Base-by-base conservation (phyloP, 2,888 invertebrate genomes). In the Drosophila nr. medialis region DNA sequence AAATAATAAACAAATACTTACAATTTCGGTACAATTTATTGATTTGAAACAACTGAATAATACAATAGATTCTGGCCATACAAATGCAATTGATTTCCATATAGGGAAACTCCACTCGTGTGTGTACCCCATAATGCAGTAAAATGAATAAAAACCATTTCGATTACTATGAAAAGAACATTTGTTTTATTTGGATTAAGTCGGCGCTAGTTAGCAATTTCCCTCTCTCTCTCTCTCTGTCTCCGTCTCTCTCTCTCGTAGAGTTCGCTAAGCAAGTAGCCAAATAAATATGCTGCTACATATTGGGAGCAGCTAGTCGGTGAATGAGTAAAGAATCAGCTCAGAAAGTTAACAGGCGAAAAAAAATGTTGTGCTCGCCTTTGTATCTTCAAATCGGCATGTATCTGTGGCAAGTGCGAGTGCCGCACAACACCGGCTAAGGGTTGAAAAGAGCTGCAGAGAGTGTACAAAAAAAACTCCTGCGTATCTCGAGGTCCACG, bases 141-240 rank as follows among this genome's bases (percentile, higher is more conserved):
- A 68, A 81, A 84, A 81, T 45, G 71, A 85, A 85, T 77, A 64
- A 83, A 86, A 65, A 59, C 36, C 58, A 82, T 69, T 88, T 81
- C 69, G 64, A 81, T 77, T 88, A 80, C 62, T 53, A 71, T 83
- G 61, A 64, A 77, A 77, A 64, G 24, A 24, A 18, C 29, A 36
- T 36, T 32, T 69, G 34, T 62, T 50, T 67, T 32, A 60, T 62
- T 65, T 64, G 83, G 67, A 63, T 80, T 75, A 71, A 61, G 51
- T 45, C 56, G 63, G 48, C 11, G 45, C 27, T 36, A 45, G 27
- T 48, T 58, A 58, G 15, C 21, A 34, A 53, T 30, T 36, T 11
- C 27, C 21, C 58, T 13, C 21, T 21, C 7, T 13, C 1, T 13
- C 4, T 21, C 21, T 15, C 7, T 15, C 21, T 24, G 7, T 45